A percentile compares a stretch with the other conserved stretches of the same genome.
Conservation (phyloP, 2,797 vertebrate genomes). For the Coracias cyanogaster region DNA sequence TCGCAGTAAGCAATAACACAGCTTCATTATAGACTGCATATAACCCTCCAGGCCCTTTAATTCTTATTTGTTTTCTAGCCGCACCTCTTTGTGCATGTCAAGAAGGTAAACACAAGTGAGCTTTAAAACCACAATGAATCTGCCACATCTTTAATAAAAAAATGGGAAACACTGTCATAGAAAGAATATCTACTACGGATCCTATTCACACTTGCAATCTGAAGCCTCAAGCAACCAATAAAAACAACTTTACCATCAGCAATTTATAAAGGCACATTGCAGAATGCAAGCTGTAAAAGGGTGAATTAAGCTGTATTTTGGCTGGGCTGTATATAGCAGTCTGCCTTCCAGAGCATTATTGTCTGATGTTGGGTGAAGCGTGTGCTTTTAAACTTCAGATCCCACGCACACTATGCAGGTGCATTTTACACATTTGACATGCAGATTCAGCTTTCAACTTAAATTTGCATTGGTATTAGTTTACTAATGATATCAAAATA, state of each 20-base stretch:
- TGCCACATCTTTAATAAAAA: background rate
- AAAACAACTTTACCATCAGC: background rate
- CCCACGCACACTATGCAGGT: background rate
- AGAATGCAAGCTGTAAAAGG: background rate
- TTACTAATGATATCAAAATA: background rate
- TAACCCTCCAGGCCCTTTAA: background rate
- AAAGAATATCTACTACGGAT: background rate
- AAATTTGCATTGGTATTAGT: background rate
- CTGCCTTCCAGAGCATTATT: background rate
- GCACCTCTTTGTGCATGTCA: background rate
- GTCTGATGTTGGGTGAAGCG: background rate
- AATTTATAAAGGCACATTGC: background rate
- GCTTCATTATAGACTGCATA: background rate
- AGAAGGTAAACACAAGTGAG: background rate
- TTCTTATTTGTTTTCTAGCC: background rate
- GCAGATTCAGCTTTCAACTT: background rate
- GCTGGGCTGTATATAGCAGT: background rate
- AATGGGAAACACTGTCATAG: background rate
- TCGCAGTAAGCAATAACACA: background rate
- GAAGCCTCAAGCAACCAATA: background rate
- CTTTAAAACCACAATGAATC: background rate
- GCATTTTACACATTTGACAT: background rate
- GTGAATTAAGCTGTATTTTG: background rate
- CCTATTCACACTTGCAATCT: background rate
- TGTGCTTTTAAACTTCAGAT: background rate